These are phyloP conservation scores for Empis livida DNA, from an alignment of 2,888 invertebrate genomes.

Conservation along the genomic window DNA sequence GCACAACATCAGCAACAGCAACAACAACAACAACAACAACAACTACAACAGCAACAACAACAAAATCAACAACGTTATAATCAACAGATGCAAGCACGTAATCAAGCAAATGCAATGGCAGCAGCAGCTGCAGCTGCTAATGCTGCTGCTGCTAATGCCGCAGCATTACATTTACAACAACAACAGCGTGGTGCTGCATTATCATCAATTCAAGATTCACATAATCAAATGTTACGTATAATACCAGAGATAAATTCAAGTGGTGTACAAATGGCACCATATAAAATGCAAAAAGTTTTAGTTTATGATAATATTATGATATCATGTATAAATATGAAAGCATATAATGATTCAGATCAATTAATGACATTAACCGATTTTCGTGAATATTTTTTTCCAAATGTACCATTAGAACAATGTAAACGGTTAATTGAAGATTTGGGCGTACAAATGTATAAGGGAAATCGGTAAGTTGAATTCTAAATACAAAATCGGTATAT, in stretches of 20 bases:
- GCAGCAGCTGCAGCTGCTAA: conserved; percentile 19
- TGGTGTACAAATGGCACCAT: conserved; percentile 58
- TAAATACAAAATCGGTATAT: not conserved
- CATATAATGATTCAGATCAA: conserved; percentile 66
- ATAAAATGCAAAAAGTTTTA: conserved; percentile 67
- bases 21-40: conserved; percentile 22
- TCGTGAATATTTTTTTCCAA: conserved; percentile 67
- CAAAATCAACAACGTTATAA: conserved; percentile 5
- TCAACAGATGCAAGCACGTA: not conserved
- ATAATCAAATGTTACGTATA: conserved; percentile 42
- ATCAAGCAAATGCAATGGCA: conserved; percentile 4
- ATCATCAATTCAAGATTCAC: conserved; percentile 19
- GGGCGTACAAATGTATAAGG: conserved; percentile 65
- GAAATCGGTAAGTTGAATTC: conserved; percentile 55
- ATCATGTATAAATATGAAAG: conserved; percentile 77
- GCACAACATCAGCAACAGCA: conserved; percentile 22
- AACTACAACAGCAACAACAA: conserved; percentile 19
- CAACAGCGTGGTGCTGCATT: conserved; percentile 19
- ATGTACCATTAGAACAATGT: conserved; percentile 58
- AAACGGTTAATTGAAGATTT: conserved; percentile 70
- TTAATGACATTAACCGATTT: conserved; percentile 74
- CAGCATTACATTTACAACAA: conserved; percentile 40
- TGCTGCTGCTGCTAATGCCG: conserved; percentile 13
- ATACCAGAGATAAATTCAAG: conserved; percentile 56
- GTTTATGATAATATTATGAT: conserved; percentile 64